Base-by-base conservation (phyloP, 2,113 vertebrate genomes). In the Chloebia gouldiae region DNA sequence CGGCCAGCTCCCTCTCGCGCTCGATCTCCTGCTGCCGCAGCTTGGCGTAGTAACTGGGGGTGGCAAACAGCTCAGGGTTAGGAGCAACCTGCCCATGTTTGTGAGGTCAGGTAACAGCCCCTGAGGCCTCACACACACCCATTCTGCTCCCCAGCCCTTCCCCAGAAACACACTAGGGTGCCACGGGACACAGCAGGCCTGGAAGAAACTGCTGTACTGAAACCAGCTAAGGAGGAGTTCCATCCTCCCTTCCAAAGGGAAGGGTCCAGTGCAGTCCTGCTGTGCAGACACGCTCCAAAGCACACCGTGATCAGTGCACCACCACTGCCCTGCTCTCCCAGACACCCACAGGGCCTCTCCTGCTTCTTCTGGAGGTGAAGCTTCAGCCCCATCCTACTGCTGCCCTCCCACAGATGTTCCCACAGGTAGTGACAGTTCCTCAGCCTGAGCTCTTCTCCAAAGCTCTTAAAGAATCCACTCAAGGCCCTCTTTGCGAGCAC, bases 21-120 rank as follows among this genome's bases (percentile, higher is more conserved):
- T 99, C 99, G 81, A 99, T 98, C 98, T 99, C 99, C 97, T 99
- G 99, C 96, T 99, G 99, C 28, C 99, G 99, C 65, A 99, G 98
- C 93, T 99, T 99, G 1, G 99, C 99, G 0, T 99, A 99, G n/a
- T 99, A 99, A 92, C 99, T 99, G 96, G 11, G 33, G 79, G 27
- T 28, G 69, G 40, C 39, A 93, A 85, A 92, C 42, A 60, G 50
- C 61, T 42, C 21, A 0, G 27, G 4, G 15, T 95, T 47, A 84
- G 5, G 13, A 54, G 27, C 1, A 3, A 47, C 20, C 37, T 0
- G 0, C 8, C 53, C 66, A 1, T 2, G 3, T 7, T 7, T 19
- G 1, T 5, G 37, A 68, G 19, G 59, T 9, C 53, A 50, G 10
- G 13, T 22, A 20, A 31, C 25, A 60, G 51, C 3, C 22, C n/a